Percentiles rank a stretch among this genome's conserved stretches.
These are phyloP conservation scores for Heterohyrax brucei DNA, from an alignment of 2,797 vertebrate species.

Conservation along the genomic window DNA sequence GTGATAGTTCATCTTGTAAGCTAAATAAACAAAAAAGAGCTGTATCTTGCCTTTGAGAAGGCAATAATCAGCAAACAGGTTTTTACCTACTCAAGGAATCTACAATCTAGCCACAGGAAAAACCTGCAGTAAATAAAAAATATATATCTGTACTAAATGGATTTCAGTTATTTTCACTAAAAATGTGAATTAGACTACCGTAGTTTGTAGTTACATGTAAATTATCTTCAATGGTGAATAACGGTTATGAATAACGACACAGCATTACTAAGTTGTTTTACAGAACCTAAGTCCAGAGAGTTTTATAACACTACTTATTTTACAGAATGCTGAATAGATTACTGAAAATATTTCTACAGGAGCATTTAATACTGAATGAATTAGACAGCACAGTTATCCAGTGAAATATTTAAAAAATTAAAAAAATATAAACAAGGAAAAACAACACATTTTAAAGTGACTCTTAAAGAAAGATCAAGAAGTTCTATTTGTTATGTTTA, in stretches of 20 bases:
- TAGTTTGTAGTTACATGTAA: constrained; percentile 45
- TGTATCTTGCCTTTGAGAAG: not conserved
- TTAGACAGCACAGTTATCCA: constrained; percentile 59
- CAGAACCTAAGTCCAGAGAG: constrained; percentile 59
- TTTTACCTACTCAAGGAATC: not conserved
- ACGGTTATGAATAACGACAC: constrained; percentile 66
- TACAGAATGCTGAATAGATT: constrained; percentile 75
- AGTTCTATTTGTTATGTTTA: constrained; percentile 56
- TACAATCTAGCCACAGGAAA: not conserved
- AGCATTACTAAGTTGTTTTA: constrained; percentile 57
- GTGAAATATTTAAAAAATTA: constrained; percentile 74
- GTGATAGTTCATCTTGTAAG: not conserved
- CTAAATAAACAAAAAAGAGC: not conserved
- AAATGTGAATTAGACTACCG: constrained; percentile 43
- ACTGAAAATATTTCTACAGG: constrained; percentile 59
- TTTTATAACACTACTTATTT: constrained; percentile 71
- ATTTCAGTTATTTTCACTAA: constrained; percentile 56
- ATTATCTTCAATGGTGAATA: constrained; percentile 35
- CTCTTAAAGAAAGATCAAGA: constrained; percentile 64
- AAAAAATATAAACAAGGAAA: constrained; percentile 76
- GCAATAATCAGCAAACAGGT: not conserved
- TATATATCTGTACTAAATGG: not conserved
- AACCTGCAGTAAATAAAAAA: constrained; percentile 21
- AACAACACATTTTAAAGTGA: constrained; percentile 80
- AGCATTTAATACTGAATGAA: constrained; percentile 74